phyloP scores from a whole-genome alignment of 2,888 invertebrate genomes.

The Napeogenes sylphis region DNA sequence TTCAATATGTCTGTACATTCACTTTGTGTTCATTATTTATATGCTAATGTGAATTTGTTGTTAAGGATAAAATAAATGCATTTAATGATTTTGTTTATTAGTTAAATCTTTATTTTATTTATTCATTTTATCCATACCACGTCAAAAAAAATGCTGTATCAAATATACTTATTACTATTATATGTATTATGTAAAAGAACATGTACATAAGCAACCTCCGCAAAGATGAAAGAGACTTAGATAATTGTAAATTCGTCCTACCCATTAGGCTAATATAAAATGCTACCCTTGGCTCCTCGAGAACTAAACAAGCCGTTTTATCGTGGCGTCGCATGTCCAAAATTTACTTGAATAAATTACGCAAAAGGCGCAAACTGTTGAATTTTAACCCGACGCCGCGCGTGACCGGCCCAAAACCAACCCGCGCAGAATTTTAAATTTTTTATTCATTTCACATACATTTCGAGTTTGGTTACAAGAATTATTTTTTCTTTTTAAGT shows the following conservation, averaged over 20 bases:
- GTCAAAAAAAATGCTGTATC: not conserved
- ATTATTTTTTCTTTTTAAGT: too few species aligned
- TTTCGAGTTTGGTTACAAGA: slow-evolving; percentile 11
- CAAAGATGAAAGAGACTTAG: slow-evolving; percentile 13
- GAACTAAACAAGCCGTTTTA: slow-evolving; percentile 54
- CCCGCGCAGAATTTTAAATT: slow-evolving; percentile 36
- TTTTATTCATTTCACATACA: slow-evolving; percentile 27
- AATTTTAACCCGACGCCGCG: slow-evolving; percentile 52
- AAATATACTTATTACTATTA: not conserved
- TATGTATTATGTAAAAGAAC: slow-evolving; percentile 1
- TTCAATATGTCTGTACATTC: too few species aligned
- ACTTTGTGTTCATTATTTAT: too few species aligned
- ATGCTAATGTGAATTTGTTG: too few species aligned
- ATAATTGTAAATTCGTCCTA: slow-evolving; percentile 23
- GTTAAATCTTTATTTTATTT: too few species aligned
- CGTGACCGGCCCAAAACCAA: slow-evolving; percentile 33
- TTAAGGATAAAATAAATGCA: too few species aligned
- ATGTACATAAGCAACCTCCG: not conserved
- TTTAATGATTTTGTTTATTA: too few species aligned
- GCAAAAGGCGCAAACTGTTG: slow-evolving; percentile 59
- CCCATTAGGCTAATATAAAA: slow-evolving; percentile 31
- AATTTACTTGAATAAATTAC: slow-evolving; percentile 74
- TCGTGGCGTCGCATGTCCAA: slow-evolving; percentile 58
- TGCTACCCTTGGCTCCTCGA: slow-evolving; percentile 25
- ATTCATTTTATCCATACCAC: too few species aligned